Evolutionary conservation across 2,888 invertebrate genomes (phyloP), one percentile per base, ranked within the genome.

Genomic region (Trissolcus japonicus): DNA sequence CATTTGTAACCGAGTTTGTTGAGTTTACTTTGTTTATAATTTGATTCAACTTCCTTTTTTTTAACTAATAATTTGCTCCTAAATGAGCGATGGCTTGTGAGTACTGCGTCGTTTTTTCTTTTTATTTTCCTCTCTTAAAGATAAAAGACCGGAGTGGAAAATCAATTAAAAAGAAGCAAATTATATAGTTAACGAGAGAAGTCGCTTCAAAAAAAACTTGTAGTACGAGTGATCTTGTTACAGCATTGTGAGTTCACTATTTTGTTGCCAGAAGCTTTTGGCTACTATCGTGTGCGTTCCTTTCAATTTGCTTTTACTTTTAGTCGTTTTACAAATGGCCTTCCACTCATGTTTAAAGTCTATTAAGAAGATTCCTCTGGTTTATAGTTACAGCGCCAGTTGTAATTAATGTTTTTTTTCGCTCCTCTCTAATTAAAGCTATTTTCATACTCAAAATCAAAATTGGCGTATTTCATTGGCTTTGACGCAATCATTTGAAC

Each of bases 81-180:
- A 11, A 35, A 35, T 35, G 35, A 35, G 35, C 35, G 7, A 35
- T 35, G 11, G 35, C 1, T 35, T 35, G 1, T 35, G 7, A 25
- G 35, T 35, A 11, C 35, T 35, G n/a, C 9, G 35, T 35, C 35
- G 2, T 35, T 35, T 19, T 19, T 19, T 19, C 1, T 19, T 35
- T 35, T 35, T 35, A 35, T 35, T 35, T 35, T 35, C 35, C 35
- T 35, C 35, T 25, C 35, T 35, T 35, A 11, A 35, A 35, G 35
- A 35, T 11, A 9, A 35, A 35, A 35, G 35, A 35, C 35, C 35
- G 9, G 35, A 11, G 35, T n/a, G 0, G 35, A 35, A 35, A 80
- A 81, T 80, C 79, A 80, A 79, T 81, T 80, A 81, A 75, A 59
- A 55, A 40, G 59, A 67, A 72, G 72, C 67, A 63, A 76, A 72